These are phyloP conservation scores for Coremacera marginata DNA, from an alignment of 2,888 invertebrate species.

Conservation along the genomic window DNA sequence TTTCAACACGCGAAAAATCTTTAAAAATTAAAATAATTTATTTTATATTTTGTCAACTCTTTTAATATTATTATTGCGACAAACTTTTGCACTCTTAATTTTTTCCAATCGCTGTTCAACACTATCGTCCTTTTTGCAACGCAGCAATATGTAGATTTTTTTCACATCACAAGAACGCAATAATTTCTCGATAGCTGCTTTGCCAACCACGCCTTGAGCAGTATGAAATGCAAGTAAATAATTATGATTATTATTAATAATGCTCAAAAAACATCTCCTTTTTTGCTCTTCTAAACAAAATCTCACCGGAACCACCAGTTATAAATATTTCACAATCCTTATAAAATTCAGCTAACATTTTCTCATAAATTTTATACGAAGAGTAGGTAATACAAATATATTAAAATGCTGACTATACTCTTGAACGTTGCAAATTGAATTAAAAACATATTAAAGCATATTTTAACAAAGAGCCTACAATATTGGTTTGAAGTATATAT, in stretches of 20 bases:
- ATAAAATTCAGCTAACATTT: slow-evolving; percentile 72
- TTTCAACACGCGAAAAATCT: slow-evolving; percentile 58
- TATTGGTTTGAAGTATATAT: too few relatives aligned
- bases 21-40: slow-evolving; percentile 33
- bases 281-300: too few relatives aligned
- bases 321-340: slow-evolving; percentile 79
- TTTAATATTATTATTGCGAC: too few relatives aligned
- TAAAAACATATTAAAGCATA: too few relatives aligned
- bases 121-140: slow-evolving; percentile 77
- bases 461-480: too few relatives aligned
- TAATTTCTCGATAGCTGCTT: slow-evolving; percentile 89
- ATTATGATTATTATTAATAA: not conserved
- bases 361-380: not conserved
- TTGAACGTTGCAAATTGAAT: too few relatives aligned
- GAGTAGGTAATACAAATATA: too few relatives aligned
- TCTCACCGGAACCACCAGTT: slow-evolving; percentile 80
- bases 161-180: slow-evolving; percentile 84
- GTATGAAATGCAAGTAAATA: not conserved
- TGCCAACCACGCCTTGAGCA: slow-evolving; percentile 84
- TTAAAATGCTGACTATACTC: too few relatives aligned
- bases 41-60: too few relatives aligned
- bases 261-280: too few relatives aligned
- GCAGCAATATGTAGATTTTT: slow-evolving; percentile 81
- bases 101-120: slow-evolving; percentile 76
- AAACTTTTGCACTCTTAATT: slow-evolving; percentile 68